phyloP scores from a whole-genome alignment of 2,797 vertebrate species.

The Trachops cirrhosus region DNA sequence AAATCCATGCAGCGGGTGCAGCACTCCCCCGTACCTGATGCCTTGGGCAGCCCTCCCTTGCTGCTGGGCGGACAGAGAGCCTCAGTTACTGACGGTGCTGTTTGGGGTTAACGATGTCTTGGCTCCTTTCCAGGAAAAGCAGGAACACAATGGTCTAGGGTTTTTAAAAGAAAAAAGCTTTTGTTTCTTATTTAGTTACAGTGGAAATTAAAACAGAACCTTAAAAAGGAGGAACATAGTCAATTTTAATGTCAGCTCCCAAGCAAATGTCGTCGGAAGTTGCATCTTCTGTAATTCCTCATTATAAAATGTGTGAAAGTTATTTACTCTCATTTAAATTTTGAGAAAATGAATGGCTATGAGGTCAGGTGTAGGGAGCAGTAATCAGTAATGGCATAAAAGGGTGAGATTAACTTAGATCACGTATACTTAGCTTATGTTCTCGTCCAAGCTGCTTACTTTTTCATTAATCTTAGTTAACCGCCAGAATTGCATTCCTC shows the following conservation, averaged over 20 bases:
- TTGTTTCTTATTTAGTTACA: background rate
- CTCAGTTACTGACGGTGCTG: background rate
- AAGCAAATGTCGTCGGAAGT: background rate
- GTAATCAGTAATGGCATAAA: background rate
- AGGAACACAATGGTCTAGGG: background rate
- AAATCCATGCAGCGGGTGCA: slow-evolving; percentile 63
- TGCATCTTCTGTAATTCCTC: background rate
- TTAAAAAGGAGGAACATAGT: slow-evolving; percentile 12
- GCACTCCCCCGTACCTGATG: background rate
- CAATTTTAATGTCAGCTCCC: background rate
- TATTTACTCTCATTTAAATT: background rate
- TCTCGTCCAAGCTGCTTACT: background rate
- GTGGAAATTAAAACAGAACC: background rate
- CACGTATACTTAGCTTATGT: background rate
- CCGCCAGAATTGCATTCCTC: background rate
- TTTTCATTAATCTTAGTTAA: background rate
- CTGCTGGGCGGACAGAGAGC: background rate
- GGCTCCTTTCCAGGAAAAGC: background rate
- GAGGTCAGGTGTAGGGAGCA: background rate
- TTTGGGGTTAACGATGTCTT: background rate
- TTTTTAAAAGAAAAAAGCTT: background rate
- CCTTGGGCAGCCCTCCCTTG: slow-evolving; percentile 22
- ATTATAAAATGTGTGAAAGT: slow-evolving; percentile 21
- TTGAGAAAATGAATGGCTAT: slow-evolving; percentile 12
- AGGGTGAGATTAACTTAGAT: background rate